phyloP scores from a whole-genome alignment of 2,888 invertebrate genomes.

The Scaptomyza flava region DNA sequence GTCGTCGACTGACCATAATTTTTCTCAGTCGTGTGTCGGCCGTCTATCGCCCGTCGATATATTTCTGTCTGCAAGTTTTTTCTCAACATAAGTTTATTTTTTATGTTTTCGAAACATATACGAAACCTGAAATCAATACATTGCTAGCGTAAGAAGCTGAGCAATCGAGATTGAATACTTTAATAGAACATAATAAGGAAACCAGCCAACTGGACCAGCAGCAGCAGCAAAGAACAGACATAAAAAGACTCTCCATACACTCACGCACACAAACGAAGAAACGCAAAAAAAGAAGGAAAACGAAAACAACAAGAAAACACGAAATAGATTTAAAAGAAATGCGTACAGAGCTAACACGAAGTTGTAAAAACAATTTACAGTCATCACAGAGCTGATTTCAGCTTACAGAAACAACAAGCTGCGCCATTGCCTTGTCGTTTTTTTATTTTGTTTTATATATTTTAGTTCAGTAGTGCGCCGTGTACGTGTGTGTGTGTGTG shows the following conservation, averaged over 20 bases:
- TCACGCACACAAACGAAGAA: conserved; percentile 43
- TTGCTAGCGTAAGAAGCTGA: conserved; percentile 35
- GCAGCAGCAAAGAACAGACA: conserved; percentile 41
- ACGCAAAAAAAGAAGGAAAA: conserved; percentile 28
- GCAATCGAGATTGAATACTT: conserved; percentile 35
- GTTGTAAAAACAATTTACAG: conserved; percentile 18
- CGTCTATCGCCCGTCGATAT: conserved; percentile 63
- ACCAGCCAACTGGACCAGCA: conserved; percentile 21
- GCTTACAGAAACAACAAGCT: conserved; percentile 18
- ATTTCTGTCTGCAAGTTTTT: conserved; percentile 55
- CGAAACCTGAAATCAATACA: conserved; percentile 59
- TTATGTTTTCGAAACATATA: conserved; percentile 55
- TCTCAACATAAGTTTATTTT: conserved; percentile 54
- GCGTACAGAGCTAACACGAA: conserved; percentile 28
- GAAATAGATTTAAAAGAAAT: conserved; percentile 28
- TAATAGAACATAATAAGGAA: conserved; percentile 28
- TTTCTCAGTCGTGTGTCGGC: conserved; percentile 34
- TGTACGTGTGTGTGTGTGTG: conserved; percentile 14
- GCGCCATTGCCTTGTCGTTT: conserved; percentile 20
- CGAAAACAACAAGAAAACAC: conserved; percentile 15
- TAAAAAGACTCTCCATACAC: conserved; percentile 43
- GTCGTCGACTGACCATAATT: conserved; percentile 35
- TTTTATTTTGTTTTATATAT: conserved; percentile 1
- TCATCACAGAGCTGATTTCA: conserved; percentile 29
- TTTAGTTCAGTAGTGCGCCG: conserved; percentile 8